Conservation (phyloP, 1,140 invertebrate genomes). For the Agrilus planipennis region DNA sequence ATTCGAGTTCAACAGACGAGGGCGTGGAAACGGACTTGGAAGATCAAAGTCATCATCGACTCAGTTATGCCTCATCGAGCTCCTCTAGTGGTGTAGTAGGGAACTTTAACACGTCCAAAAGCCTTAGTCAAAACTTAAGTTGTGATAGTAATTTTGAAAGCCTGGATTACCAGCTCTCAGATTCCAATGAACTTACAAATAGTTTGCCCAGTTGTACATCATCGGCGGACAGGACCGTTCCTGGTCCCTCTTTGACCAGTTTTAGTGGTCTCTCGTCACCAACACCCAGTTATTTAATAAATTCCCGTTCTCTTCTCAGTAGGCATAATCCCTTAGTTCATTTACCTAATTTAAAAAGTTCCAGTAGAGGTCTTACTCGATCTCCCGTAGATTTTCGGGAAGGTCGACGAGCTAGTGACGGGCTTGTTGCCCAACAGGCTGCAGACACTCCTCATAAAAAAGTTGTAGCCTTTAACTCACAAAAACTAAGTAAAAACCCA, state of each 20-base stretch:
- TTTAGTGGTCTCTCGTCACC: conserved; percentile 38
- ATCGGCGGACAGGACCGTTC: conserved; percentile 23
- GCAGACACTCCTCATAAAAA: conserved; percentile 36
- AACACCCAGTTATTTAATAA: conserved; percentile 17
- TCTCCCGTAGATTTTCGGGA: conserved; percentile 79
- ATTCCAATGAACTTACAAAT: conserved; percentile 64
- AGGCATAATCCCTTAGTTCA: conserved; percentile 48
- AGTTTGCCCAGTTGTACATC: conserved; percentile 63
- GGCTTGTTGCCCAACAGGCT: conserved; percentile 52
- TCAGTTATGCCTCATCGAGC: conserved; percentile 58
- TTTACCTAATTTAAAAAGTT: conserved; percentile 40
- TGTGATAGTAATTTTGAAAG: conserved; percentile 72
- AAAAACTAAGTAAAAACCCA: conserved; percentile 60
- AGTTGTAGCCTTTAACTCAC: conserved; percentile 58
- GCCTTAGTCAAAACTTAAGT: conserved; percentile 59
- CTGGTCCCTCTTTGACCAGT: conserved; percentile 28
- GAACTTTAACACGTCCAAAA: conserved; percentile 54
- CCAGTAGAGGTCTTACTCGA: conserved; percentile 50
- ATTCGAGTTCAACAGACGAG: conserved; percentile 68
- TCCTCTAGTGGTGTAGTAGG: conserved; percentile 57
- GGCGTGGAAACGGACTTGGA: conserved; percentile 63
- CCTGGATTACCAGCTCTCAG: conserved; percentile 71
- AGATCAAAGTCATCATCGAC: conserved; percentile 43
- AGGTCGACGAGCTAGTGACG: conserved; percentile 80
- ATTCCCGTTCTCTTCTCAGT: conserved; percentile 29